These are phyloP conservation scores for Uloborus plumipes DNA, from an alignment of 2,888 invertebrate genomes.

Conservation along the genomic window DNA sequence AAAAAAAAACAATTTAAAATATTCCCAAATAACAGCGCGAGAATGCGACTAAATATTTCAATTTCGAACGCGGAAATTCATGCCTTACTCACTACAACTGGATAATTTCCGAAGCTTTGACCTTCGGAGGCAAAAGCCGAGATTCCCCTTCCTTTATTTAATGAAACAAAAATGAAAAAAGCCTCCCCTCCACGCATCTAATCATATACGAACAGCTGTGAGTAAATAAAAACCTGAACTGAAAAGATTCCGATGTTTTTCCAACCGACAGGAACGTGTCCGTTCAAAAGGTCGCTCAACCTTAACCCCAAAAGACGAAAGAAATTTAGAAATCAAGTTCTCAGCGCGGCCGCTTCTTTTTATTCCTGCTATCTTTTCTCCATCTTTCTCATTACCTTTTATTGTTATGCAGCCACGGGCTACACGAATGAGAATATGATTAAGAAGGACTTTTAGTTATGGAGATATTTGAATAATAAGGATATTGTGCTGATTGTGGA, in stretches of 20 bases:
- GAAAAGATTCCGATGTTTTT: background rate
- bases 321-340: constrained; percentile 47
- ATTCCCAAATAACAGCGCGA: too few species aligned
- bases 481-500: background rate
- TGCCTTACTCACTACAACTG: too few species aligned
- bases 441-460: constrained; percentile 17
- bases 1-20: too few species aligned
- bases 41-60: too few species aligned
- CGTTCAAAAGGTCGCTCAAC: constrained; percentile 50
- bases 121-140: too few species aligned
- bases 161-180: too few species aligned
- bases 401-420: constrained; percentile 49
- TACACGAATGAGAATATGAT: constrained; percentile 20
- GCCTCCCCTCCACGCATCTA: too few species aligned
- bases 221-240: constrained; percentile 9
- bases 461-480: background rate
- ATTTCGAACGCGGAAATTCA: too few species aligned
- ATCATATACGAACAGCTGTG: background rate
- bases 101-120: too few species aligned
- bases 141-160: too few species aligned
- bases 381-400: constrained; percentile 45
- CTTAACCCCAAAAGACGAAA: constrained; percentile 30
- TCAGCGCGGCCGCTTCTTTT: constrained; percentile 17
- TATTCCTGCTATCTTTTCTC: constrained; percentile 20
- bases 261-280: background rate